Base-by-base conservation (phyloP, 2,797 vertebrate species). In the Girardinus metallicus region DNA sequence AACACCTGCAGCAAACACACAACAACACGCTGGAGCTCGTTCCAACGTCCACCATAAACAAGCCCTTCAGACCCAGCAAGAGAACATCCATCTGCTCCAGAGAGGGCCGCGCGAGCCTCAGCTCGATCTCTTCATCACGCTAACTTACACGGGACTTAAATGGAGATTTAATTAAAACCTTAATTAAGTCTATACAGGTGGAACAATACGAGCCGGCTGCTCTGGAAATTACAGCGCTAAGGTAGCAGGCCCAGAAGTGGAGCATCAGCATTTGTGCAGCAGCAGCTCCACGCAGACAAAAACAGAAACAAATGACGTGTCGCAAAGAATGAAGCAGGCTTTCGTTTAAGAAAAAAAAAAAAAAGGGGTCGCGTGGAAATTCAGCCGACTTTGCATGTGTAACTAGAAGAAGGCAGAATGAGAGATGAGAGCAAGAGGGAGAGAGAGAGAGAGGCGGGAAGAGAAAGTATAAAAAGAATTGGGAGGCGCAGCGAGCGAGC, bases 281-380 rank as follows among this genome's bases (percentile, higher is more conserved):
- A 51, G 49, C 49, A 53, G 78, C 75, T 82, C 88, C 82, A 88
- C 78, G 4, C 49, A 51, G 21, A 49, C 47, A 86, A 87, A 93
- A 93, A 90, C 86, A 91, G 94, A 66, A 95, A 94, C 92, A 94
- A 94, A 95, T 90, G 87, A 90, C 75, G 73, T 93, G 91, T 93
- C 92, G 93, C 86, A 86, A 87, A 75, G 80, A 94, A 95, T 94
- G 85, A 94, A 91, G 80, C 80, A 83, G 82, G 83, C 91, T 88
- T 91, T 94, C 85, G 71, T 87, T 92, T 92, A 85, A 88, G n/a
- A 46, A 16, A 23, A 8, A 23, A 85, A 89, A 87, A 9, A 51
- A 6, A 18, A 23, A 86, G 88, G 70, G 72, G 47, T 84, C 66
- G 78, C 60, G 29, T 75, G 80, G 90, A 91, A 90, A 91, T 93